Conservation (phyloP, 2,113 vertebrate genomes). For the Balaeniceps rex region DNA sequence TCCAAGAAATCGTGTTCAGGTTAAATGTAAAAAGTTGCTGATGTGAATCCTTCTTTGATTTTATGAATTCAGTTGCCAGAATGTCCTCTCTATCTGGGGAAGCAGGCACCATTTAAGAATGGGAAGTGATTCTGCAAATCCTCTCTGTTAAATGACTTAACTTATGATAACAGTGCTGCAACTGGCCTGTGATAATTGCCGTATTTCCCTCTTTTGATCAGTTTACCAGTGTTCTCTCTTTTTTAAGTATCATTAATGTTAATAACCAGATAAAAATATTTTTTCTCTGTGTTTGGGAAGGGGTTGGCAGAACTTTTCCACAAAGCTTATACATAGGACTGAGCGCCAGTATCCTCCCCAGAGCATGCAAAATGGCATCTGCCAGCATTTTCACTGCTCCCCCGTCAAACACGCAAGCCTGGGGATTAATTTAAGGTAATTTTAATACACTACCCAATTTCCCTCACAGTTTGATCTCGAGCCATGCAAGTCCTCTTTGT, state of each 20-base stretch:
- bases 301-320: background rate
- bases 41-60: background rate
- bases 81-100: background rate
- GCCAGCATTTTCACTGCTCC: background rate
- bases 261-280: background rate
- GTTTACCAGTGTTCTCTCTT: background rate
- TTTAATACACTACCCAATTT: background rate
- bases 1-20: background rate
- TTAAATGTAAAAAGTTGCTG: background rate
- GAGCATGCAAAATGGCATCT: background rate
- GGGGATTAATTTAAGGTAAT: background rate
- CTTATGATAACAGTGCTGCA: background rate
- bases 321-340: background rate
- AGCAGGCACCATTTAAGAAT: background rate
- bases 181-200: background rate
- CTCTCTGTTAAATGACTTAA: accelerated
- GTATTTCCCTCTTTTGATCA: background rate
- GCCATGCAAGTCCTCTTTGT: background rate
- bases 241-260: background rate
- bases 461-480: background rate
- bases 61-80: background rate
- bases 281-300: background rate
- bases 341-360: background rate
- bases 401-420: background rate
- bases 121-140: background rate